Base-by-base conservation (phyloP, 2,888 invertebrate genomes). In the Teleogryllus oceanicus region DNA sequence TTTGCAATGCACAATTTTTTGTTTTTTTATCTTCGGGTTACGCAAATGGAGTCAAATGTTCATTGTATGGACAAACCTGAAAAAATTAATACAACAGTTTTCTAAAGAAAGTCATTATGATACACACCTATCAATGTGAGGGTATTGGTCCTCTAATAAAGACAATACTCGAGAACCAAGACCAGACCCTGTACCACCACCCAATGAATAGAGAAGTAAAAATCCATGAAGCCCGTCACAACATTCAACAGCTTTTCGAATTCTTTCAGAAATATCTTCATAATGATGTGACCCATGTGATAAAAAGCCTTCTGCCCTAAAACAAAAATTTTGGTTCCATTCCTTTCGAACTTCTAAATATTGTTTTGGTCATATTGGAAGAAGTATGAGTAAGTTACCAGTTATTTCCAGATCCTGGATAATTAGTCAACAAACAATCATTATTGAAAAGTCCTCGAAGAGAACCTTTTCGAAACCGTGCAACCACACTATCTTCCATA, bases 161-260 rank as follows among this genome's bases (percentile, higher is more conserved):
- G 87, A 85, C 77, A 90, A 85, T 37, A 87, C 86, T 24, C 87
- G 88, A 24, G 89, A 88, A 80, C 90, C 90, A 76, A 90, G 84
- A 16, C 90, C 90, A 75, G 90, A 90, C n/a, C 90, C 90, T 50
- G 90, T 90, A 49, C 90, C 90, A 78, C 90, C 90, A 21, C 89
- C 89, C 13, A 89, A 85, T n/a, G 90, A 90, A 85, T 89, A 88
- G 82, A 89, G 84, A 37, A 89, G 80, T 77, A 90, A 83, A 85
- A 90, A 90, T 49, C 90, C 90, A 84, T 89, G 89, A 78, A 90
- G 85, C 83, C 85, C 86, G 84, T 89, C 88, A 84, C 90, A 90
- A 83, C 86, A 86, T 85, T 90, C 90, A 11, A 87, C 88, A 49
- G 86, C 84, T 80, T 84, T 85, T 80, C 88, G 86, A 78, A 90